A percentile compares a stretch with the other conserved stretches of the same genome.
These are phyloP conservation scores for Acleris emargana DNA, from an alignment of 2,888 invertebrate species.

Conservation along the genomic window DNA sequence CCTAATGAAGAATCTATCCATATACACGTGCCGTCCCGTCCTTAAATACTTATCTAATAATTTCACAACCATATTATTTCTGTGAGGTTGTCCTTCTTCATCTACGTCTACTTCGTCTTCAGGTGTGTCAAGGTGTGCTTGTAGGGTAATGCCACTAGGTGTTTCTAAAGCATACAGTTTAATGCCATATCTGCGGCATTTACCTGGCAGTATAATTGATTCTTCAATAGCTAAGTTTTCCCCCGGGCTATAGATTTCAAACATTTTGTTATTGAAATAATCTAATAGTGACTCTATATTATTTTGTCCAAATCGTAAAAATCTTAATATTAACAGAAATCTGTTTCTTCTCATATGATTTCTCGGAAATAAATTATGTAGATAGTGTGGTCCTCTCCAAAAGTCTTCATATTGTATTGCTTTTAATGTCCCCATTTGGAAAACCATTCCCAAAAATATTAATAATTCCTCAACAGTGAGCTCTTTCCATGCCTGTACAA, in stretches of 20 bases:
- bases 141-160: slow-evolving; percentile 46
- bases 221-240: background rate
- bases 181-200: slow-evolving; percentile 54
- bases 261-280: slow-evolving; percentile 55
- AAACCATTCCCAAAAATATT: slow-evolving; percentile 55
- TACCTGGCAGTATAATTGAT: slow-evolving; percentile 36
- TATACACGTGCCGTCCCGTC: background rate
- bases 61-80: too few relatives aligned
- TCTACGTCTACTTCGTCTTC: too few relatives aligned
- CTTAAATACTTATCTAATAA: background rate
- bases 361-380: too few relatives aligned
- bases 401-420: slow-evolving; percentile 49
- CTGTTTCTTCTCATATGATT: too few relatives aligned
- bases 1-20: background rate
- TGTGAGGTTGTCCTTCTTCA: too few relatives aligned
- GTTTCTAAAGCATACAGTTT: slow-evolving; percentile 55
- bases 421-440: slow-evolving; percentile 56
- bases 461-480: slow-evolving; percentile 41
- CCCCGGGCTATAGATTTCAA: slow-evolving; percentile 47
- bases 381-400: too few relatives aligned
- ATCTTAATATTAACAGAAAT: slow-evolving; percentile 48
- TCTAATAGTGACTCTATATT: slow-evolving; percentile 53
- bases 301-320: slow-evolving; percentile 48
- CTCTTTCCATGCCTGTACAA: background rate
- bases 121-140: background rate